These are phyloP conservation scores for Leptonema lineaticorne DNA, from an alignment of 1,140 invertebrate genomes.

Conservation along the genomic window DNA sequence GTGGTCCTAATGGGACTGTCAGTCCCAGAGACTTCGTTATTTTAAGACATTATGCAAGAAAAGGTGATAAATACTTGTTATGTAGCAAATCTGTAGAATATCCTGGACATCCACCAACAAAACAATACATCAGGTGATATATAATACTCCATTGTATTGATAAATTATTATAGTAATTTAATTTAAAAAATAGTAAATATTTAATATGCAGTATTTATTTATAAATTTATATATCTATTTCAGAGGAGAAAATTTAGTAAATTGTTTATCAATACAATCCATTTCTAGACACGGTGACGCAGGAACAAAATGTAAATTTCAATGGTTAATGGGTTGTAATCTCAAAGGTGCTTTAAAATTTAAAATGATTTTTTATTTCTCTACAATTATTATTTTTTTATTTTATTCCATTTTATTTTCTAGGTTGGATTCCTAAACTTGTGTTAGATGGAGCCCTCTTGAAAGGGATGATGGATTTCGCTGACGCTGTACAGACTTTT, in stretches of 20 bases:
- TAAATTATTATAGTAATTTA: background rate
- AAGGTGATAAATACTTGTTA: constrained; percentile 45
- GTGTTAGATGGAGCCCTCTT: constrained; percentile 52
- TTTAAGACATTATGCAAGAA: constrained; percentile 57
- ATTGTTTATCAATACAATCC: constrained; percentile 49
- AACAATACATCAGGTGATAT: constrained; percentile 49
- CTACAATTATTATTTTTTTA: background rate
- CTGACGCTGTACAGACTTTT: constrained; percentile 49
- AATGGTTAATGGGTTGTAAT: constrained; percentile 55
- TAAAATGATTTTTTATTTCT: too few species aligned
- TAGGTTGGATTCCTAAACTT: constrained; percentile 55
- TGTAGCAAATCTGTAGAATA: constrained; percentile 48
- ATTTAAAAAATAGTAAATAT: too few species aligned
- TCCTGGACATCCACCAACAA: constrained; percentile 48
- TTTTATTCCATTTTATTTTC: constrained; percentile 30
- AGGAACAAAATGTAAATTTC: constrained; percentile 45
- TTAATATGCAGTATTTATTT: too few species aligned
- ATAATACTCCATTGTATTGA: too few species aligned
- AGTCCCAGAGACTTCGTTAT: constrained; percentile 82
- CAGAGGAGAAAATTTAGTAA: constrained; percentile 53
- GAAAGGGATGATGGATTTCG: constrained; percentile 53
- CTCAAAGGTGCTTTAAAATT: constrained; percentile 47
- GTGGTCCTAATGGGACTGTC: constrained; percentile 73
- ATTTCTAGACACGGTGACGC: constrained; percentile 35
- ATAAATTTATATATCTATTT: constrained; percentile 32